Conservation (phyloP, 1,140 invertebrate genomes). For the Magallana gigas region DNA sequence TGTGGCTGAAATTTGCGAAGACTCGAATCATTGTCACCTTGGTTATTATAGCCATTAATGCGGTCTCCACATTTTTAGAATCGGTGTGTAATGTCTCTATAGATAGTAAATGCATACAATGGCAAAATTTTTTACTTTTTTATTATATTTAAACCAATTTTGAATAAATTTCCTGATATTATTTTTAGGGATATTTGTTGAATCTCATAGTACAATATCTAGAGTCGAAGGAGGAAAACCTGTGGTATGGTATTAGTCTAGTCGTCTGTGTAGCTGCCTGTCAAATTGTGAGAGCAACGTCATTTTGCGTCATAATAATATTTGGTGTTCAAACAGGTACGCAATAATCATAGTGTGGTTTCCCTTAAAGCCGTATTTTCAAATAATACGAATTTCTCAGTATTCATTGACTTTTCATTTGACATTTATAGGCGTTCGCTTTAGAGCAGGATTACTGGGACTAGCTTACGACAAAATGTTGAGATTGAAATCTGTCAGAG, state of each 20-base stretch:
- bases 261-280: constrained; percentile 9
- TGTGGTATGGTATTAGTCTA: constrained; percentile 47
- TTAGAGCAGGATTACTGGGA: constrained; percentile 54
- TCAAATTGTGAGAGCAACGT: constrained; percentile 43
- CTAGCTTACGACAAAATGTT: constrained; percentile 56
- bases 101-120: no score
- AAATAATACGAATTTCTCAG: not conserved
- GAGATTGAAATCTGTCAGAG: constrained; percentile 46
- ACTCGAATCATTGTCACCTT: constrained; percentile 48
- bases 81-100: constrained; percentile 44
- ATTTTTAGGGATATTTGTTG: constrained; percentile 45
- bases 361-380: not conserved
- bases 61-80: constrained; percentile 50
- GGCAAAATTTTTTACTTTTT: no score
- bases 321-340: constrained; percentile 55
- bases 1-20: constrained; percentile 45
- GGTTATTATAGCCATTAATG: constrained; percentile 46
- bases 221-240: constrained; percentile 7
- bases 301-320: constrained; percentile 49
- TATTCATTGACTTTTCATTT: not conserved
- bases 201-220: constrained; percentile 46
- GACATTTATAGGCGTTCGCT: constrained; percentile 46
- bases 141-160: no score
- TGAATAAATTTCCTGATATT: no score
- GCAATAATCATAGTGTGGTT: not conserved